Evolutionary conservation across 1,140 invertebrate species (phyloP).

Genomic region (Armadillidium nasatum): DNA sequence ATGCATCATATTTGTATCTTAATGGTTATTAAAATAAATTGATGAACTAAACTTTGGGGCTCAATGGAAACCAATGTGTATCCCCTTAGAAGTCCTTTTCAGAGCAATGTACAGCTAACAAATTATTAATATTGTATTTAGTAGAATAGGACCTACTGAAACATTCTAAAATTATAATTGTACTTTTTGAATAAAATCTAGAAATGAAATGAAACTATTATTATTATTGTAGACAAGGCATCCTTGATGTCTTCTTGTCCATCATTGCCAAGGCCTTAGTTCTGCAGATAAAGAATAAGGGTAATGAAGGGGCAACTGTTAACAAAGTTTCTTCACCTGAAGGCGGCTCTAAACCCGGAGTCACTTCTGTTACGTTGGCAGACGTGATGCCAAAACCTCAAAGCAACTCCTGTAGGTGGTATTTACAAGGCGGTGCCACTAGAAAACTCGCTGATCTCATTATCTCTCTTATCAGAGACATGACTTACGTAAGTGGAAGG

Average conservation of each 20-base stretch:
- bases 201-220: too few species aligned
- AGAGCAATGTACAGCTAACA: too few species aligned
- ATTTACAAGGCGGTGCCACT: slow-evolving; percentile 74
- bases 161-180: too few species aligned
- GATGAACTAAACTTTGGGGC: too few species aligned
- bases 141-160: too few species aligned
- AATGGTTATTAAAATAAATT: too few species aligned
- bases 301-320: slow-evolving; percentile 53
- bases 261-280: slow-evolving; percentile 80
- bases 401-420: slow-evolving; percentile 65
- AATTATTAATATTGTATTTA: too few species aligned
- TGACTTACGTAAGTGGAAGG: slow-evolving; percentile 72
- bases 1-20: too few species aligned
- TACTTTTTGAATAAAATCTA: too few species aligned
- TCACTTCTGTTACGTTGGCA: slow-evolving; percentile 59
- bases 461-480: slow-evolving; percentile 80
- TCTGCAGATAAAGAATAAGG: slow-evolving; percentile 80
- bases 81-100: too few species aligned
- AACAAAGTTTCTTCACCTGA: slow-evolving; percentile 46
- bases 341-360: slow-evolving; percentile 56
- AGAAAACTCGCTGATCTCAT: slow-evolving; percentile 81
- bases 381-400: slow-evolving; percentile 58
- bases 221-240: slow-evolving; percentile 52
- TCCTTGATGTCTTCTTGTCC: slow-evolving; percentile 79
- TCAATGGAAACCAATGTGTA: too few species aligned